These are phyloP conservation scores for fruit fly (Drosophila melanogaster) DNA, from an alignment of 1,140 invertebrate species.

Conservation along the genomic window DNA sequence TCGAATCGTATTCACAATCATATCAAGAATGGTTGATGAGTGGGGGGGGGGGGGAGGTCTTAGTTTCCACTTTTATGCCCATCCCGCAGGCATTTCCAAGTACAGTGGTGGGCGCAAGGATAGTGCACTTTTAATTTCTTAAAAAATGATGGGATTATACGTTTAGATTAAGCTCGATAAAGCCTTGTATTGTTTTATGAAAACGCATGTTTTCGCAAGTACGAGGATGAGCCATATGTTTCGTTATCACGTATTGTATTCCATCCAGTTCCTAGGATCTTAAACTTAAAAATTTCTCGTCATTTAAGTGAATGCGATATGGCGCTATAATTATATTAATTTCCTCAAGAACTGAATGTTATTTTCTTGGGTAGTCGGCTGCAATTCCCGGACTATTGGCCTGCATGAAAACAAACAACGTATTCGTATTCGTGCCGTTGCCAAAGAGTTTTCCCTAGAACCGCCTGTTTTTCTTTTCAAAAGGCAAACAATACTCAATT, in stretches of 20 bases:
- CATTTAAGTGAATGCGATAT: not conserved
- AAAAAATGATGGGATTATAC: not conserved
- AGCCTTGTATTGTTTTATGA: no score
- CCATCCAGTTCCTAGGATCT: not conserved
- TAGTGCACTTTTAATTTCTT: no score
- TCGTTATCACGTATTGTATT: not conserved
- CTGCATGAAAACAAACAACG: conserved; percentile 38
- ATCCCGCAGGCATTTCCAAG: conserved; percentile 18
- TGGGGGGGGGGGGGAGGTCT: not conserved
- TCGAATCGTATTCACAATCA: conserved; percentile 32
- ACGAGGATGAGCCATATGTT: no score
- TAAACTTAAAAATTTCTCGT: not conserved
- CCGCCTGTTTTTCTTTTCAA: conserved; percentile 7
- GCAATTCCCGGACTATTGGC: conserved; percentile 29
- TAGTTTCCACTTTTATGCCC: conserved; percentile 30
- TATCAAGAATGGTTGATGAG: conserved; percentile 10
- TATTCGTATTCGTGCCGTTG: conserved; percentile 31
- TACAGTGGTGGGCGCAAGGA: not conserved
- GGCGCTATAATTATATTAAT: not conserved
- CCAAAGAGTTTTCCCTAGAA: conserved; percentile 51
- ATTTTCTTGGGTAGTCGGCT: conserved; percentile 9
- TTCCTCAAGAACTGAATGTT: not conserved
- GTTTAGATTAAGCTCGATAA: no score
- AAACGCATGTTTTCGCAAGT: not conserved
- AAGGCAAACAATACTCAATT: conserved; percentile 27